Base-by-base conservation (phyloP, 2,113 vertebrate genomes). In the Ploceus nigricollis region DNA sequence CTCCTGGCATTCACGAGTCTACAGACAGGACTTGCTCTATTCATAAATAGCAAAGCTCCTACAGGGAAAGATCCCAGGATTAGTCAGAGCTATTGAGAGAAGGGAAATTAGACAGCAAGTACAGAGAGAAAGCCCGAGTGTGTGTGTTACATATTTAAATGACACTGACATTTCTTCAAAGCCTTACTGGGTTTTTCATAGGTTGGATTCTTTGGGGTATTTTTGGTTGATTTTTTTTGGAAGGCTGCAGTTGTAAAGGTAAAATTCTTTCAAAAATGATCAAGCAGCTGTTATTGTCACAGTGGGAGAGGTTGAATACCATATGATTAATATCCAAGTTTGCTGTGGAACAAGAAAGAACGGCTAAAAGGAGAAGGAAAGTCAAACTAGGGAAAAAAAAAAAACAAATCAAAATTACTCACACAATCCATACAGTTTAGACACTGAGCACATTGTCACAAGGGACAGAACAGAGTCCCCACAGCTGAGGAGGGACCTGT, bases 21-120 rank as follows among this genome's bases (percentile, higher is more conserved):
- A 33, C 79, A 93, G 93, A 90, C 4, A 94, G 92, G 88, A 65
- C 85, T 40, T 71, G 87, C 31, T 93, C 75, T 92, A 66, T 75
- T 88, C 92, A 96, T 35, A 88, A 93, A 92, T 1, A 80, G 92
- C 82, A 81, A 76, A 82, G 80, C 88, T 95, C 92, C 87, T 89
- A 53, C 70, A 90, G 92, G 83, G 93, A 83, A 86, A 83, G 82
- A 83, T 47, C 64, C 60, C 85, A 66, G 79, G 54, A 20, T 92
- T 83, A 92, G 71, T 73, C 95, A 92, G 76, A 93, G 76, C 82
- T 96, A 85, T 75, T 86, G 78, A 95, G 90, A 87, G 80, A 90
- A 81, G 79, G 93, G 77, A 94, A 96, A 97, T 94, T 47, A 92
- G 68, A 53, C 15, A 85, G 60, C 76, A 94, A 85, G 72, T 71